Evolutionary conservation across 2,113 vertebrate genomes (phyloP).

Genomic region (Fregetta grallaria): DNA sequence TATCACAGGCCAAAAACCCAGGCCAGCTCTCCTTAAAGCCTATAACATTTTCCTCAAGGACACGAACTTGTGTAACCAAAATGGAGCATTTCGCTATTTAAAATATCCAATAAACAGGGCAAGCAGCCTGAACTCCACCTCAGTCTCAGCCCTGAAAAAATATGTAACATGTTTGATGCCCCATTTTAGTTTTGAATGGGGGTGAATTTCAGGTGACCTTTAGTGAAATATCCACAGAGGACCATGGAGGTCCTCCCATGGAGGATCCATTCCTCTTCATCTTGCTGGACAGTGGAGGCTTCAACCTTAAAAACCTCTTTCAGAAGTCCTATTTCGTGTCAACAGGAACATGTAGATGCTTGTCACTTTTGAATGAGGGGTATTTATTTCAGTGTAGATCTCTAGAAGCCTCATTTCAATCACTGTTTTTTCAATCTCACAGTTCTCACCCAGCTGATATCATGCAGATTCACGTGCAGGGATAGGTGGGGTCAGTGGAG

Average conservation of each 20-base stretch:
- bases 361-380: not conserved
- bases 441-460: not conserved
- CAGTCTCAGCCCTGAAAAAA: not conserved
- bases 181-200: not conserved
- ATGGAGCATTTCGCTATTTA: not conserved
- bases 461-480: not conserved
- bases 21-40: not conserved
- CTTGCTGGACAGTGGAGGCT: not conserved
- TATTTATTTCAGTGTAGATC: not conserved
- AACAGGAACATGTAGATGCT: not conserved
- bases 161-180: not conserved
- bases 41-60: not conserved
- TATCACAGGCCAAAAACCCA: not conserved
- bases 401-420: not conserved
- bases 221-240: not conserved
- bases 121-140: not conserved
- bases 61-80: not conserved
- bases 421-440: not conserved
- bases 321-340: not conserved
- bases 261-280: not conserved
- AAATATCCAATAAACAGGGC: not conserved
- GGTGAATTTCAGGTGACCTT: not conserved
- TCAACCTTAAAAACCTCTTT: not conserved
- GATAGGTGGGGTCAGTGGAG: too few species aligned
- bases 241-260: not conserved